These are phyloP conservation scores for Nanorana parkeri DNA, from an alignment of 2,113 vertebrate genomes.

Conservation along the genomic window DNA sequence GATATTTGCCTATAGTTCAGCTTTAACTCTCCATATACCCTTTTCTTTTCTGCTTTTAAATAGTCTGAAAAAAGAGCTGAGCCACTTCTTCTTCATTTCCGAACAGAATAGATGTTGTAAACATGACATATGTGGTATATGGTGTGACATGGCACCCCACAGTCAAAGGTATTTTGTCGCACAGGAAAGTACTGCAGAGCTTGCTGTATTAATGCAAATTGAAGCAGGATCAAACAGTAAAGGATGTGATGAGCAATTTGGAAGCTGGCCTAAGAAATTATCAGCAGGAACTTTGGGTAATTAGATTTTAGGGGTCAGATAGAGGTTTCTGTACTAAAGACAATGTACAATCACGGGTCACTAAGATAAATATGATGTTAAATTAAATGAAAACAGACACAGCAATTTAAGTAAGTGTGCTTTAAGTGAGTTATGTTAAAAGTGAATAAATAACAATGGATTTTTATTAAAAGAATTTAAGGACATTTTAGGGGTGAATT, in stretches of 20 bases:
- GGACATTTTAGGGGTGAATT: no score
- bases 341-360: constrained; percentile 25
- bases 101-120: neutral
- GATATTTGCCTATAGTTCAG: no score
- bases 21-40: neutral
- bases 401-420: neutral
- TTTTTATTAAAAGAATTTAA: no score
- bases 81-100: neutral
- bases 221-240: constrained; percentile 40
- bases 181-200: neutral
- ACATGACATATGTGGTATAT: no score
- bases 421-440: neutral
- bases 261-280: constrained; percentile 43
- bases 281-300: constrained; percentile 40
- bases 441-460: neutral
- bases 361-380: constrained; percentile 35
- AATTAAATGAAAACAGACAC: neutral
- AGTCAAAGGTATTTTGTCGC: constrained; percentile 12
- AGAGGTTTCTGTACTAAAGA: constrained; percentile 34
- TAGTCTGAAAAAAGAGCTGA: neutral
- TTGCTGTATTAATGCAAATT: constrained; percentile 34
- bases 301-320: constrained; percentile 48
- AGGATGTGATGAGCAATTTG: constrained; percentile 43
- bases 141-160: neutral
- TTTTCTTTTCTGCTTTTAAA: neutral